Evolutionary conservation across 1,140 invertebrate genomes (phyloP).

Genomic region (Drosophila pandora): DNA sequence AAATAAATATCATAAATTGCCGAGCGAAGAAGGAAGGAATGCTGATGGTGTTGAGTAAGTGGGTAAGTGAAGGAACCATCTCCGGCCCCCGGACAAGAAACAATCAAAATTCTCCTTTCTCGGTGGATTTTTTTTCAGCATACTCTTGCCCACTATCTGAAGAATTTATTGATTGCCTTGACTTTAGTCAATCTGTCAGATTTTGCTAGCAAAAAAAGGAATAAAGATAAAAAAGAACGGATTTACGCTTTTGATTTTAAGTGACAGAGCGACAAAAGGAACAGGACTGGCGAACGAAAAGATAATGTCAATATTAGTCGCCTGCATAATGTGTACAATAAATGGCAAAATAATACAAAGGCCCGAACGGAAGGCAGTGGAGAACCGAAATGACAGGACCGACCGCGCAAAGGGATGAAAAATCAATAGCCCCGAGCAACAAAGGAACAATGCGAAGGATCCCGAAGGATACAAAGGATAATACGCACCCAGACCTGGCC

Average conservation of each 20-base stretch:
- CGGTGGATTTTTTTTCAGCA: slow-evolving; percentile 8
- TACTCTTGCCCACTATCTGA: slow-evolving; percentile 27
- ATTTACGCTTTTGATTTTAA: slow-evolving; percentile 63
- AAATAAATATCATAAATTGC: slow-evolving; percentile 77
- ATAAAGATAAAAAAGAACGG: slow-evolving; percentile 54
- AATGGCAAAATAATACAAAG: slow-evolving; percentile 83
- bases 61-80: slow-evolving; percentile 11
- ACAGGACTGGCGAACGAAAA: slow-evolving; percentile 37
- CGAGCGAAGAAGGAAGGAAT: slow-evolving; percentile 26
- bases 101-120: slow-evolving; percentile 37
- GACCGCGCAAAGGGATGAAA: slow-evolving; percentile 59
- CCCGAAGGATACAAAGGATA: slow-evolving; percentile 13
- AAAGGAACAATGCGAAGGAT: slow-evolving; percentile 54
- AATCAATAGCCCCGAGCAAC: slow-evolving; percentile 71
- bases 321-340: slow-evolving; percentile 83
- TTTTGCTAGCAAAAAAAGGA: not conserved
- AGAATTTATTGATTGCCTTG: slow-evolving; percentile 42
- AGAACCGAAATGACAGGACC: slow-evolving; percentile 7
- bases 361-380: slow-evolving; percentile 1
- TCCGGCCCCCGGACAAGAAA: slow-evolving; percentile 12
- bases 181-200: slow-evolving; percentile 13
- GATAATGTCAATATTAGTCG: slow-evolving; percentile 83
- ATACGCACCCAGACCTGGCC: slow-evolving; percentile 17
- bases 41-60: slow-evolving; percentile 8
- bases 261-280: slow-evolving; percentile 55